These are phyloP conservation scores for Spodoptera exigua DNA, from an alignment of 2,888 invertebrate species.

Conservation along the genomic window DNA sequence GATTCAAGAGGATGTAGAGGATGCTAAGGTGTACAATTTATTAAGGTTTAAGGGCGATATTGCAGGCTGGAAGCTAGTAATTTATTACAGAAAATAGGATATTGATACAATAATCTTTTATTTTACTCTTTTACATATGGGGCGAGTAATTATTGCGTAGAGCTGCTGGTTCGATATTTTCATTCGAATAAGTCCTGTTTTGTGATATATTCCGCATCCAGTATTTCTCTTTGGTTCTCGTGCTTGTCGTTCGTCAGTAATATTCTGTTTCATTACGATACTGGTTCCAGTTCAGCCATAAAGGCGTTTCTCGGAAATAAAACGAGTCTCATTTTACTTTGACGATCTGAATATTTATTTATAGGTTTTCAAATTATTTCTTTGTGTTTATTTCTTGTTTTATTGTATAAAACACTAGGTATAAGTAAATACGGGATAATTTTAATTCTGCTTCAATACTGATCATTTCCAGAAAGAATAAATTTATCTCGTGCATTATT, in stretches of 20 bases:
- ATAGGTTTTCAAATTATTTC: slow-evolving; percentile 2
- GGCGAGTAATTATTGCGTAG: neutral
- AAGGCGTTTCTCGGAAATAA: slow-evolving; percentile 7
- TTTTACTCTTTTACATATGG: too few species aligned
- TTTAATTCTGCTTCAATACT: too few species aligned
- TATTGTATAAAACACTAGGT: too few species aligned
- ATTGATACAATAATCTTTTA: too few species aligned
- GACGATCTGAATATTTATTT: slow-evolving; percentile 7
- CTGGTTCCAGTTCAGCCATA: slow-evolving; percentile 7
- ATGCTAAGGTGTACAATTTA: too few species aligned
- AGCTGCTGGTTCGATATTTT: neutral
- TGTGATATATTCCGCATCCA: neutral
- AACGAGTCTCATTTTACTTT: slow-evolving; percentile 15
- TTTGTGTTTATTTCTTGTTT: neutral
- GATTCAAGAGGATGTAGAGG: too few species aligned
- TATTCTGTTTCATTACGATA: slow-evolving; percentile 17
- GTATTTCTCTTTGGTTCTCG: neutral
- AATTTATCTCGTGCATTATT: too few species aligned
- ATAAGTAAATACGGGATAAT: too few species aligned
- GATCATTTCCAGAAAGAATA: too few species aligned
- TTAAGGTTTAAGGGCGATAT: too few species aligned
- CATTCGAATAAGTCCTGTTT: neutral
- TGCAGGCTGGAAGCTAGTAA: too few species aligned
- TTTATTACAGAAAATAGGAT: too few species aligned
- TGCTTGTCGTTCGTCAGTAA: neutral